A percentile compares a stretch with the other conserved stretches of the same genome.
Evolutionary conservation across 2,113 vertebrate genomes (phyloP).

Genomic region (Ptilorrhoa leucosticta): DNA sequence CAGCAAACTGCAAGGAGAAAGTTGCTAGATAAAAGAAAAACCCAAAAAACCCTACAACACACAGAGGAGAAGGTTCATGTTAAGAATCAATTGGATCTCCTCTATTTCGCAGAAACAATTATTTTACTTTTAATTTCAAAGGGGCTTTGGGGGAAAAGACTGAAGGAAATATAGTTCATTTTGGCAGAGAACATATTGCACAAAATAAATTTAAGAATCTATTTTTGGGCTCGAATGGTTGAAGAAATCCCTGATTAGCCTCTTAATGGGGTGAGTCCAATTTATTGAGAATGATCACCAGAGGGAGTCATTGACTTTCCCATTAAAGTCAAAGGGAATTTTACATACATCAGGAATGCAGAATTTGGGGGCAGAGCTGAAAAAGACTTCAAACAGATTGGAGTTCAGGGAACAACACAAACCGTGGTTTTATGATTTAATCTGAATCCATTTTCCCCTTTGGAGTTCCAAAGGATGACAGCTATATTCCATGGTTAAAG

Average conservation of each 20-base stretch:
- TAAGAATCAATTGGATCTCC: neutral
- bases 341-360: neutral
- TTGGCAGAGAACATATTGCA: neutral
- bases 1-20: neutral
- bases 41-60: rapidly evolving
- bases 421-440: neutral
- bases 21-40: neutral
- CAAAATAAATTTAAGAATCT: conserved; percentile 13
- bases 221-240: conserved; percentile 7
- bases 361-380: neutral
- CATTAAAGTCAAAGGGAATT: conserved; percentile 41
- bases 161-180: neutral
- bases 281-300: conserved; percentile 53
- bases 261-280: conserved; percentile 45
- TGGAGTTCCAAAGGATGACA: neutral
- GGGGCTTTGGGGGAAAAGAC: neutral
- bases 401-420: neutral
- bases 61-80: neutral
- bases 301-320: conserved; percentile 57
- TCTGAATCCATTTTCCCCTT: neutral
- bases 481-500: neutral
- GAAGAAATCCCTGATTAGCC: conserved; percentile 35
- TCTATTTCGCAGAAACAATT: neutral
- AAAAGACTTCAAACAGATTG: neutral
- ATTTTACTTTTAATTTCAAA: conserved; percentile 1